A percentile compares a stretch with the other conserved stretches of the same genome.
These are phyloP conservation scores for Clistopyga incitator DNA, from an alignment of 2,888 invertebrate species.

Conservation along the genomic window DNA sequence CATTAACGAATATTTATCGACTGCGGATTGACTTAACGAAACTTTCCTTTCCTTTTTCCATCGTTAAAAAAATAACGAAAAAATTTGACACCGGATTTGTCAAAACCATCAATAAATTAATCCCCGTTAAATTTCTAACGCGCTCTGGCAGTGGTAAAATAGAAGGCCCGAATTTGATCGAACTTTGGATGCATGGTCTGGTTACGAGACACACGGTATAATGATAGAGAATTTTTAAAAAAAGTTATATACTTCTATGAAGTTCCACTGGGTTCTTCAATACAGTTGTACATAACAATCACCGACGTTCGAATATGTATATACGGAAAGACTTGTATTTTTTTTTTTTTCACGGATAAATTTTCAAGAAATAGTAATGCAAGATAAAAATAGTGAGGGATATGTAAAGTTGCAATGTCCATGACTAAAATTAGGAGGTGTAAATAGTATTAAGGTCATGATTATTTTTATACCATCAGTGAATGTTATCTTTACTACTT, in stretches of 20 bases:
- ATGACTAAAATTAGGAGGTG: conserved; percentile 68
- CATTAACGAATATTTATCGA: not conserved
- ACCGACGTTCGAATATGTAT: conserved; percentile 43
- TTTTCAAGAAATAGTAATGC: conserved; percentile 25
- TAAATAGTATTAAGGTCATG: conserved; percentile 73
- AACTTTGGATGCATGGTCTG: conserved; percentile 4
- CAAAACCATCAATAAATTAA: not conserved
- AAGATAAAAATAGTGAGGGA: conserved; percentile 11
- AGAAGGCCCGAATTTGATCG: conserved; percentile 7
- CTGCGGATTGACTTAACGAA: not conserved
- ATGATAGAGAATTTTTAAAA: not conserved
- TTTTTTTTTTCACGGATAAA: conserved; percentile 16
- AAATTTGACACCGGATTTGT: conserved; percentile 25
- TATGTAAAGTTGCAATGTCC: conserved; percentile 51
- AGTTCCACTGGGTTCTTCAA: not conserved
- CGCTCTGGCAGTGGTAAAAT: conserved; percentile 21
- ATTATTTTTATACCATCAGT: conserved; percentile 74
- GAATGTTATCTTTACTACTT: conserved; percentile 72
- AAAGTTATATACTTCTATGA: conserved; percentile 5
- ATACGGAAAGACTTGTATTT: conserved; percentile 26
- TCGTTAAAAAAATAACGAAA: conserved; percentile 34
- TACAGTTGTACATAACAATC: conserved; percentile 48
- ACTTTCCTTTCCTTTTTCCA: conserved; percentile 71
- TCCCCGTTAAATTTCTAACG: not conserved
- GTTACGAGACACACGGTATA: conserved; percentile 10